Conservation (phyloP, 2,797 vertebrate species). For the Ceryle rudis region DNA sequence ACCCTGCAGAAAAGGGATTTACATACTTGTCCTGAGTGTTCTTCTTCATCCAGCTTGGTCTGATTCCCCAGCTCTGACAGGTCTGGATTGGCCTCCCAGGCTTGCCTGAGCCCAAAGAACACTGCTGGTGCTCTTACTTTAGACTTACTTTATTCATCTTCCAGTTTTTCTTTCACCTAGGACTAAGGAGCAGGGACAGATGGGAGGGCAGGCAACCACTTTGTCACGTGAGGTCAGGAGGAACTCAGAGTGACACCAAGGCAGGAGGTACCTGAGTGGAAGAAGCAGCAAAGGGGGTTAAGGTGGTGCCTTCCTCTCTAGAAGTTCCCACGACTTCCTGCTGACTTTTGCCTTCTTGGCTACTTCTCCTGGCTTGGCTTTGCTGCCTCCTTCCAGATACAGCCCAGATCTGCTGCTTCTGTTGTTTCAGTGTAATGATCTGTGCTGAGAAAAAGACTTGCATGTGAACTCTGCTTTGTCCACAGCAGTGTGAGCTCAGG, state of each 20-base stretch:
- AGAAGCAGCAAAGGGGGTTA: background rate
- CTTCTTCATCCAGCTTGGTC: background rate
- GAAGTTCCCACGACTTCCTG: background rate
- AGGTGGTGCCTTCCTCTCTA: background rate
- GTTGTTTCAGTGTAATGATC: rapidly evolving
- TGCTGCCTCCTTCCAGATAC: background rate
- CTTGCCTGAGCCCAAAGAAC: background rate
- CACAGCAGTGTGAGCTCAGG: rapidly evolving
- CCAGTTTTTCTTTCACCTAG: background rate
- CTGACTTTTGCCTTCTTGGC: background rate
- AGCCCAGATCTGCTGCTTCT: background rate
- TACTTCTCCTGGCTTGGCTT: background rate
- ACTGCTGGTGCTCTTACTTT: background rate
- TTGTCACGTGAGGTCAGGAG: background rate
- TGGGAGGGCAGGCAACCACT: background rate
- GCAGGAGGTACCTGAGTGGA: background rate
- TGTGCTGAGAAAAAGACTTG: background rate
- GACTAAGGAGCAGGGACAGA: background rate
- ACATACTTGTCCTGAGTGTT: background rate
- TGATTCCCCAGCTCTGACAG: rapidly evolving
- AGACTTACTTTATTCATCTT: background rate
- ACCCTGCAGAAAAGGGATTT: background rate
- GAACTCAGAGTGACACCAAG: background rate
- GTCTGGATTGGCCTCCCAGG: background rate
- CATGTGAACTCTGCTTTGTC: background rate